Conservation (phyloP, 2,797 vertebrate species). For the Hyperoplus immaculatus region DNA sequence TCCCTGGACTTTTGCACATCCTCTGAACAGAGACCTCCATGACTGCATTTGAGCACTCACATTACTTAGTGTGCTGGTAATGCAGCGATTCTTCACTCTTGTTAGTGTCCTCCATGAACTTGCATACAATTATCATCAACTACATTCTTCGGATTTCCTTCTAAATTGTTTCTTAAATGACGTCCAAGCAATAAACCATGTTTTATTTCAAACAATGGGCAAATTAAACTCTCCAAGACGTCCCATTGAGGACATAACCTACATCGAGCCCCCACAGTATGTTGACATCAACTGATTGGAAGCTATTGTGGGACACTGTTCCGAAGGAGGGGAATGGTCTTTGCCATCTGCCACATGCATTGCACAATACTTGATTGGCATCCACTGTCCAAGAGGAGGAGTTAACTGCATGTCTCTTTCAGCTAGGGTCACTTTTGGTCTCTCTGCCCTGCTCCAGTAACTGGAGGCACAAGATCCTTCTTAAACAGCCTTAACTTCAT, state of each 20-base stretch:
- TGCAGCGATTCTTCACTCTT: not conserved
- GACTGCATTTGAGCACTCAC: not conserved
- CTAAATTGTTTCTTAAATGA: not conserved
- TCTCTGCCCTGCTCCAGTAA: slow-evolving; percentile 84
- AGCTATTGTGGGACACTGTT: slow-evolving; percentile 50
- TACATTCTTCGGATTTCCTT: not conserved
- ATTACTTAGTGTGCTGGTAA: not conserved
- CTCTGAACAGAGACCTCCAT: not conserved
- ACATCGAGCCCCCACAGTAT: not conserved
- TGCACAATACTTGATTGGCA: slow-evolving; percentile 78
- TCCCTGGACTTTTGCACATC: not conserved
- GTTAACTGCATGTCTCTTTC: slow-evolving; percentile 76
- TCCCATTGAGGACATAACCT: not conserved
- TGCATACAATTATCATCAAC: not conserved
- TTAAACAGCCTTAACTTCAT: slow-evolving; percentile 77
- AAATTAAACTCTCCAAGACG: not conserved
- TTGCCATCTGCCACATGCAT: slow-evolving; percentile 55
- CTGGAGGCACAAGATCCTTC: slow-evolving; percentile 83
- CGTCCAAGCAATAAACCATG: not conserved
- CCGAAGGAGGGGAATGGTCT: slow-evolving; percentile 30
- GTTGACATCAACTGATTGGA: slow-evolving; percentile 58
- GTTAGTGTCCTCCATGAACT: not conserved
- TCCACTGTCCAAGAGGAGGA: slow-evolving; percentile 81
- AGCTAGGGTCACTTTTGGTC: slow-evolving; percentile 63
- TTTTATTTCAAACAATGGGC: not conserved